A percentile compares a stretch with the other conserved stretches of the same genome.
Conservation (phyloP, 1,140 invertebrate genomes). For the Tachypleus tridentatus region DNA sequence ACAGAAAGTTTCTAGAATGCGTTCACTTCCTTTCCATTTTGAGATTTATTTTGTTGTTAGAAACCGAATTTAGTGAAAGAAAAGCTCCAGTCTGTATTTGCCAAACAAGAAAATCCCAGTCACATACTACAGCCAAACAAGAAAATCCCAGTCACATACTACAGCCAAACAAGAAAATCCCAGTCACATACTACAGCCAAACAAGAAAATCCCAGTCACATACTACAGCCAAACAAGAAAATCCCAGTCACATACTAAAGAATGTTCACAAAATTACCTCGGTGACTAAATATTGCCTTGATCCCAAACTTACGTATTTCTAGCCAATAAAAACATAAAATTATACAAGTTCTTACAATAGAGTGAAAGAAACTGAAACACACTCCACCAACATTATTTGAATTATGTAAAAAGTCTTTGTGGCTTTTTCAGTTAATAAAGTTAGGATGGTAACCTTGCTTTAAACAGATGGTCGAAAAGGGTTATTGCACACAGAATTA, state of each 20-base stretch:
- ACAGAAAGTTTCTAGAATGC: too few species aligned
- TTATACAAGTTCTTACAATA: conserved; percentile 6
- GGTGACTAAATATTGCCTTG: conserved; percentile 53
- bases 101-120: too few species aligned
- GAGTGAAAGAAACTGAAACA: too few species aligned
- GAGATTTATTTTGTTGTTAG: too few species aligned
- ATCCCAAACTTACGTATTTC: conserved; percentile 11
- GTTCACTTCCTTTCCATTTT: too few species aligned
- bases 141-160: conserved; percentile 57
- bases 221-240: conserved; percentile 40
- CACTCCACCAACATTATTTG: too few species aligned
- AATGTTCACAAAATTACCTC: conserved; percentile 59
- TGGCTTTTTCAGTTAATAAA: conserved; percentile 11
- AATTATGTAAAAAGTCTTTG: too few species aligned
- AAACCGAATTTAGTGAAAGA: conserved; percentile 23
- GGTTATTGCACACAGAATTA: conserved; percentile 47
- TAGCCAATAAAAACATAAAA: conserved; percentile 13
- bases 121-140: conserved; percentile 28
- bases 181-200: conserved; percentile 59
- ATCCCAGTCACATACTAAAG: conserved; percentile 61
- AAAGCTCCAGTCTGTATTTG: conserved; percentile 28
- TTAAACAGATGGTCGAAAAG: background rate
- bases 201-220: conserved; percentile 62
- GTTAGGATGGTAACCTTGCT: conserved; percentile 19
- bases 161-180: conserved; percentile 45